Percentiles rank a stretch among this genome's conserved stretches.
These are phyloP conservation scores for Diadegma fenestrale DNA, from an alignment of 2,888 invertebrate genomes.

Conservation along the genomic window DNA sequence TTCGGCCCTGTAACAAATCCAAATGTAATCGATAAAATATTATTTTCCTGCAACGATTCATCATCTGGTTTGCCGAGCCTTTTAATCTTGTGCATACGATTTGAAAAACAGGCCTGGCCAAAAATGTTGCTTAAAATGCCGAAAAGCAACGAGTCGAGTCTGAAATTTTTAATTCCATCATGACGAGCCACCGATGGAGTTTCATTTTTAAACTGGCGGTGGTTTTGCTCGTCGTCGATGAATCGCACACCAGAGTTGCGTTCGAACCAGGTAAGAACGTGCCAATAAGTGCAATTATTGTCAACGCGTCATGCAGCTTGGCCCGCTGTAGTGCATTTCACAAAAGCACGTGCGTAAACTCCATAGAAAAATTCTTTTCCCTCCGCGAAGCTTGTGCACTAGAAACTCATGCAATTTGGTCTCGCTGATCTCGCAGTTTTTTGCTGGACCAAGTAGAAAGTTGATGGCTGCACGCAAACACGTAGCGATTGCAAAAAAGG, in stretches of 20 bases:
- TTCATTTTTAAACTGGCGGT: constrained; percentile 23
- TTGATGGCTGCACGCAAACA: background rate
- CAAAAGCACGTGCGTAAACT: background rate
- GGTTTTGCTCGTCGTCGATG: constrained; percentile 24
- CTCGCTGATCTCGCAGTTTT: background rate
- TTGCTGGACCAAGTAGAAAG: background rate
- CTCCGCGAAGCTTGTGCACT: background rate
- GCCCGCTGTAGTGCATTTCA: background rate
- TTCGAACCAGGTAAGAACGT: constrained; percentile 25
- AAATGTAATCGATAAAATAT: background rate
- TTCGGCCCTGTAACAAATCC: background rate
- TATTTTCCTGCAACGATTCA: background rate
- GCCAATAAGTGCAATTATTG: background rate
- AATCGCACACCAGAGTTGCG: background rate
- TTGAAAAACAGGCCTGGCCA: background rate
- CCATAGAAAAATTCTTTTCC: background rate
- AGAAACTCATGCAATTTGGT: background rate
- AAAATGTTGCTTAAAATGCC: constrained; percentile 23
- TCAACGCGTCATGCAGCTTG: background rate
- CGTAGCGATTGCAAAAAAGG: background rate
- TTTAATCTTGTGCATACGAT: background rate
- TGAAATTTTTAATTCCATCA: constrained; percentile 31
- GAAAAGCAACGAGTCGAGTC: background rate
- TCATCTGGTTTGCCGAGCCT: background rate
- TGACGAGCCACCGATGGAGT: constrained; percentile 16